Evolutionary conservation across 2,113 vertebrate species (phyloP), one percentile per base, ranked within the genome.

Genomic region (Dasyprocta punctata): DNA sequence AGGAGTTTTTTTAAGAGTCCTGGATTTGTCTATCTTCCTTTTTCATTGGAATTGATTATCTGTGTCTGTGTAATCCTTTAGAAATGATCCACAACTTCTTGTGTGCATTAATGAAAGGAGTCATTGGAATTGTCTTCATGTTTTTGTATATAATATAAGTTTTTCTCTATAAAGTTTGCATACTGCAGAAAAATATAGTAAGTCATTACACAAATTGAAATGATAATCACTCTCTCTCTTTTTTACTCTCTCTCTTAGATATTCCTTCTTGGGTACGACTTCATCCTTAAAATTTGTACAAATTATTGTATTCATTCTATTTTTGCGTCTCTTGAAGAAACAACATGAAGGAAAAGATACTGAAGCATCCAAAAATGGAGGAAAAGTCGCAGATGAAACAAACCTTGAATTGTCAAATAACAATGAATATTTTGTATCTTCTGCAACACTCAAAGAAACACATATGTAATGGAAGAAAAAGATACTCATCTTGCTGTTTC

Each of bases 291-390:
- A 93, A 97, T 22, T 28, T 41, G 30, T 81, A 96, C 7, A 73
- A 56, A 65, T 94, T 96, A 5, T 98, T 81, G 4, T 98, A 85
- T 93, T 0, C 77, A 4, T 97, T n/a, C 0, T 97, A 16, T 97
- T 98, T 73, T 97, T 89, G 65, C 71, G 2, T 28, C 0, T 92
- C 60, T 0, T 98, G 71, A 99, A 98, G 97, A 99, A 98, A 97
- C 77, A 86, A 54, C 96, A 97, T 89, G 61, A 97, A 95, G 86
- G 77, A 75, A 98, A 98, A 96, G 78, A 97, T 49, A 92, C 69
- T 5, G 94, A 26, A 17, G 9, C 67, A 71, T 17, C 49, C 24
- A 98, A 98, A 92, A 98, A 98, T 85, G 96, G 71, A 90, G 94
- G 38, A 92, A 97, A 80, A 97, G 95, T 96, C 58, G 2, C 54